A percentile compares a stretch with the other conserved stretches of the same genome.
These are phyloP conservation scores for Andrena flavipes DNA, from an alignment of 2,888 invertebrate genomes.

Conservation along the genomic window DNA sequence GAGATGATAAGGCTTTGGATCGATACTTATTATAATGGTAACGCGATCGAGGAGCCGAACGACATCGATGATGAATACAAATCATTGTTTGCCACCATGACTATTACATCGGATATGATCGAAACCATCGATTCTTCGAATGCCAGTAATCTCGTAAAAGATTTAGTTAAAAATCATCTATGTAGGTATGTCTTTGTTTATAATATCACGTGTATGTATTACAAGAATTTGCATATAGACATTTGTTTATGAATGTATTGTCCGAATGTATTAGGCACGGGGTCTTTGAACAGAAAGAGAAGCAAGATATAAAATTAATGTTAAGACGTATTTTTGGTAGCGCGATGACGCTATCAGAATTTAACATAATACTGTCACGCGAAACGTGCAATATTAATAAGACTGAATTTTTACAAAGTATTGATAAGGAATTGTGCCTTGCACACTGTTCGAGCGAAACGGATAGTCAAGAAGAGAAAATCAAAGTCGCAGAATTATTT, in stretches of 20 bases:
- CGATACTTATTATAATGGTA: slow-evolving; percentile 84
- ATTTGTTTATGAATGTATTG: slow-evolving; percentile 6
- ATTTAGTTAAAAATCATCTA: slow-evolving; percentile 87
- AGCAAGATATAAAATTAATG: slow-evolving; percentile 86
- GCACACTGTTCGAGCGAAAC: slow-evolving; percentile 79
- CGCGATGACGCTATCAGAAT: slow-evolving; percentile 79
- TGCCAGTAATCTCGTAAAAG: slow-evolving; percentile 86
- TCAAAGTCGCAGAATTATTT: slow-evolving; percentile 67
- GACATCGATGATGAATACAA: slow-evolving; percentile 84
- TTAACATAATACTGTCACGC: slow-evolving; percentile 70
- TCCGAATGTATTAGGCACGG: slow-evolving; percentile 85
- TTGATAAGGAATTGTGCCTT: slow-evolving; percentile 65
- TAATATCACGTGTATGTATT: background rate
- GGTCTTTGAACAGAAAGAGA: slow-evolving; percentile 88
- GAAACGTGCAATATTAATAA: slow-evolving; percentile 81
- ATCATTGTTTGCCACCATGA: slow-evolving; percentile 86
- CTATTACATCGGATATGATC: slow-evolving; percentile 87
- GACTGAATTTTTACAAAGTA: slow-evolving; percentile 84
- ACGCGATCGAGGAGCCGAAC: slow-evolving; percentile 16
- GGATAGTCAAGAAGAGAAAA: slow-evolving; percentile 86
- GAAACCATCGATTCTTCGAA: slow-evolving; percentile 85
- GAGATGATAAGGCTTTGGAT: slow-evolving; percentile 88
- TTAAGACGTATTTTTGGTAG: slow-evolving; percentile 88
- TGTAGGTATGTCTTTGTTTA: slow-evolving; percentile 70
- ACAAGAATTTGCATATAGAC: slow-evolving; percentile 10